phyloP scores from a whole-genome alignment of 2,888 invertebrate genomes.

The Temnothorax ravouxi region DNA sequence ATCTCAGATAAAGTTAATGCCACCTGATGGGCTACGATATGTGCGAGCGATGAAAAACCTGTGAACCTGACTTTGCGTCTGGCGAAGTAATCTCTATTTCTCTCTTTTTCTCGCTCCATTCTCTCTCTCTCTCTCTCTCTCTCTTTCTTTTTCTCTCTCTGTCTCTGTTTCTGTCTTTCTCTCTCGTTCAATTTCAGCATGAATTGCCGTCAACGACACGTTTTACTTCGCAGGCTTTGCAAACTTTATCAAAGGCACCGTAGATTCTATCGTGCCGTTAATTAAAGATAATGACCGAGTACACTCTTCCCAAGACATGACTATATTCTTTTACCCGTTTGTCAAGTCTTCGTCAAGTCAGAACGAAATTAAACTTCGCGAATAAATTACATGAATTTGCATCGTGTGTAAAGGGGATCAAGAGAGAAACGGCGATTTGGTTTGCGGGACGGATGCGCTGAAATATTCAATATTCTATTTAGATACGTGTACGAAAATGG shows the following conservation, averaged over 20 bases:
- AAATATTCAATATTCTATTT: neutral
- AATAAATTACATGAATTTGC: slow-evolving; percentile 8
- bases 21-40: slow-evolving; percentile 47
- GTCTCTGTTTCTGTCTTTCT: neutral
- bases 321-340: slow-evolving; percentile 31
- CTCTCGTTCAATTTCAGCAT: slow-evolving; percentile 16
- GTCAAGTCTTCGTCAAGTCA: neutral
- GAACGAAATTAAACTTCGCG: slow-evolving; percentile 16
- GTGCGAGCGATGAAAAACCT: slow-evolving; percentile 53
- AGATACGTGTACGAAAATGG: neutral
- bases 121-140: neutral
- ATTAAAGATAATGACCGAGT: slow-evolving; percentile 61
- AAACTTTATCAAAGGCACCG: slow-evolving; percentile 51
- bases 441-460: neutral
- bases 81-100: slow-evolving; percentile 36
- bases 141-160: slow-evolving; percentile 1
- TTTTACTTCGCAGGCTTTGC: slow-evolving; percentile 51
- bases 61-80: slow-evolving; percentile 51
- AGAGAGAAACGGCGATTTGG: neutral
- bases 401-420: neutral
- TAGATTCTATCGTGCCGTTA: slow-evolving; percentile 59
- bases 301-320: slow-evolving; percentile 15
- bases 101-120: neutral
- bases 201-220: slow-evolving; percentile 35
- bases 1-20: slow-evolving; percentile 55